These are phyloP conservation scores for Myripristis jacobus DNA, from an alignment of 2,797 vertebrate genomes.

Conservation along the genomic window DNA sequence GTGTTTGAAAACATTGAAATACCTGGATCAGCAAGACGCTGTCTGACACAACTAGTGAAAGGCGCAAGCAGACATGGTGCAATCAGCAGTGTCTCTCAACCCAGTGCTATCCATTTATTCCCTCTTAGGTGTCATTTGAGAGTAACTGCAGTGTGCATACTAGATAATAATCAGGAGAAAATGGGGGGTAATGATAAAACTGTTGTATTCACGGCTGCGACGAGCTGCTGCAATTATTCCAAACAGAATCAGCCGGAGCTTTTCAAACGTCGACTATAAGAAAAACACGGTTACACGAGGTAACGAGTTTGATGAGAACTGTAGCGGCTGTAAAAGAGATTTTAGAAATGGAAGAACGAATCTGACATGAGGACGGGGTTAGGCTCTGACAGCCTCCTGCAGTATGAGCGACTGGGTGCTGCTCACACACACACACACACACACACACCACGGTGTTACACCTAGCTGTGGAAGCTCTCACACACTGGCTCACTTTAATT, in stretches of 20 bases:
- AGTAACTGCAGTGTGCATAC: slow-evolving; percentile 34
- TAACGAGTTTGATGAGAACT: not conserved
- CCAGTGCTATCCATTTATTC: slow-evolving; percentile 39
- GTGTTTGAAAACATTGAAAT: slow-evolving; percentile 33
- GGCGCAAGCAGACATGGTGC: not conserved
- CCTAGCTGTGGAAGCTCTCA: slow-evolving; percentile 21
- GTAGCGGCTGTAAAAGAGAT: slow-evolving; percentile 12
- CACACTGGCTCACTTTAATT: not conserved
- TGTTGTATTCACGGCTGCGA: not conserved
- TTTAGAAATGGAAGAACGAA: slow-evolving; percentile 18
- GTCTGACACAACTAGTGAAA: slow-evolving; percentile 6
- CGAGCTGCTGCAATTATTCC: not conserved
- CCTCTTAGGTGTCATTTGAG: slow-evolving; percentile 40
- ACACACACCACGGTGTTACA: slow-evolving; percentile 24
- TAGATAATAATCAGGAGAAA: slow-evolving; percentile 43
- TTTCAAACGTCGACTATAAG: not conserved
- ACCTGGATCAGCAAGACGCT: slow-evolving; percentile 43
- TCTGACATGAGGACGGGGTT: slow-evolving; percentile 32
- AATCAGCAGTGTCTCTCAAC: slow-evolving; percentile 18
- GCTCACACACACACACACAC: slow-evolving; percentile 13
- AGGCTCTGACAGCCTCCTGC: slow-evolving; percentile 42
- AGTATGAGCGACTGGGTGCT: slow-evolving; percentile 15
- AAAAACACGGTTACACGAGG: not conserved
- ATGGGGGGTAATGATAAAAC: slow-evolving; percentile 20
- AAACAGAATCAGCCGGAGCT: slow-evolving; percentile 18